Evolutionary conservation across 2,797 vertebrate species (phyloP), one percentile per base, ranked within the genome.

Genomic region (Taeniopygia guttata): DNA sequence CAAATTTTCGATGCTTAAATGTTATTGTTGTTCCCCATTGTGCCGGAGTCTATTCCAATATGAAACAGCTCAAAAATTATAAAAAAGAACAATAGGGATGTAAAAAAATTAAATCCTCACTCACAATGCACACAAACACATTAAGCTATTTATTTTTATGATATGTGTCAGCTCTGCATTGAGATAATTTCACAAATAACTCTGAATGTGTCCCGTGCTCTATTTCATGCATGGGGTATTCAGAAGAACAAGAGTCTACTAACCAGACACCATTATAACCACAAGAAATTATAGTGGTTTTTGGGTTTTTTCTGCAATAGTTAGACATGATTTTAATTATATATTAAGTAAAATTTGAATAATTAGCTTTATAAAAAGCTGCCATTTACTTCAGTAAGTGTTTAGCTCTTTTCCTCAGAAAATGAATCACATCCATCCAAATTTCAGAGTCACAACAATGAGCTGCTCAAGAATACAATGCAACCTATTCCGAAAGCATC

Each of bases 321-420:
- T 93, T 89, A 75, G 93, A 72, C 94, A 92, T 84, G 15, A 96
- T 95, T 97, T 96, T 95, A 93, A 96, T 95, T 96, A 94, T 58
- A 96, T 95, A 92, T 84, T 49, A 94, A 94, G 67, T 81, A 95
- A 95, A 92, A 95, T 64, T 55, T 88, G 85, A 93, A 94, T 93
- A 95, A 94, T 88, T 76, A 88, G 48, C 60, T 90, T 79, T 91
- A 81, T 94, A 87, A 95, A 96, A 91, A 45, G 9, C 40, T 67
- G 40, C 52, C 66, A 79, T 85, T 94, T 86, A 32, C 93, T 97
- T 96, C 89, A 89, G 59, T 86, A 81, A 93, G 77, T 48, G 48
- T 90, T 89, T 79, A 95, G 90, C 64, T 94, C 77, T 96, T 91
- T 93, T 91, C 73, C 63, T 79, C 92, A 60, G 70, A 58, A 96